Evolutionary conservation across 2,888 invertebrate genomes (phyloP), one percentile per base, ranked within the genome.

Genomic region (Phalera bucephala): DNA sequence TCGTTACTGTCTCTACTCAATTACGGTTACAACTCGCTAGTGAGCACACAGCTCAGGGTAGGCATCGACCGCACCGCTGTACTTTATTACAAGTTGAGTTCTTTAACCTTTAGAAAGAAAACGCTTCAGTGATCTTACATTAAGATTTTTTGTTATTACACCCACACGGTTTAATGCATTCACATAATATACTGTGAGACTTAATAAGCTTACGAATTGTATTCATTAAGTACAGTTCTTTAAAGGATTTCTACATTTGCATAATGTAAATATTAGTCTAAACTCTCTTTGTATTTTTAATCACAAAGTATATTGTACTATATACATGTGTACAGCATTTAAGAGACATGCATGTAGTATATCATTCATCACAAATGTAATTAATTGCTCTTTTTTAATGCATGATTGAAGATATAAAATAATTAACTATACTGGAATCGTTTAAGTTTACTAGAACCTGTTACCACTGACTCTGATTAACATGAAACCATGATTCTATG

Each of bases 51-150:
- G n/a, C n/a, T n/a, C n/a, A n/a, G n/a, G n/a, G n/a, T n/a, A n/a
- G n/a, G n/a, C n/a, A n/a, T n/a, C n/a, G n/a, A n/a, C n/a, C n/a
- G n/a, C n/a, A n/a, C n/a, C n/a, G n/a, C n/a, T n/a, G n/a, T n/a
- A n/a, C n/a, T n/a, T n/a, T n/a, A n/a, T n/a, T n/a, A 64, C 56
- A 57, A 51, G 45, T 45, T 43, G 45, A 62, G 77, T 73, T 73
- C 75, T 62, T 66, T 68, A 62, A 76, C 72, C 73, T 68, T 55
- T 43, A 53, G 40, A 36, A 46, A 56, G 51, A 41, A 41, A 43
- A 48, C 58, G 72, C 59, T 64, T 59, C 59, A 66, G 46, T 66
- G 63, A 55, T 50, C 59, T 38, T 44, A 46, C 4, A 40, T 40
- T 48, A 39, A 51, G 29, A 31, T 42, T 48, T 40, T 38, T 37